Evolutionary conservation across 2,888 invertebrate genomes (phyloP).

Genomic region (Phlogophora meticulosa): DNA sequence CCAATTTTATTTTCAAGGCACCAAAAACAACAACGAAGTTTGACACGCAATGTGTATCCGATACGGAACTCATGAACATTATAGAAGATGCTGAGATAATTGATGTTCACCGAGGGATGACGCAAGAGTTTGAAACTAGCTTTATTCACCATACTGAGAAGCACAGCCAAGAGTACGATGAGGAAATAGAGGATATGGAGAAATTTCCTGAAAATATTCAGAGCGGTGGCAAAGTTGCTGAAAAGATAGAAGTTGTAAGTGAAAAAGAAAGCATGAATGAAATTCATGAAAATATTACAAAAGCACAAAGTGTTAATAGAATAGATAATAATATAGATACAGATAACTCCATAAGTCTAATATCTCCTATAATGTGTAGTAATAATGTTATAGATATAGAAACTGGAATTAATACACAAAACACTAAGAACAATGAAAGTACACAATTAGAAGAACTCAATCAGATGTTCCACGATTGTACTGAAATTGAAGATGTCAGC

Average conservation of each 20-base stretch:
- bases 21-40: slow-evolving; percentile 71
- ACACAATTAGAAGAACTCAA: slow-evolving; percentile 19
- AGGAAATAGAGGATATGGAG: neutral
- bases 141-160: slow-evolving; percentile 56
- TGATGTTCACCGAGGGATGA: slow-evolving; percentile 71
- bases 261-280: slow-evolving; percentile 5
- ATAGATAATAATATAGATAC: slow-evolving; percentile 14
- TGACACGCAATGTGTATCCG: slow-evolving; percentile 82
- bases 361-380: slow-evolving; percentile 52
- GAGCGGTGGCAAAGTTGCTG: neutral
- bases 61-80: slow-evolving; percentile 82
- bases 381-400: slow-evolving; percentile 28
- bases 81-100: slow-evolving; percentile 80
- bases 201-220: neutral
- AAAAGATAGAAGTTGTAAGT: neutral
- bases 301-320: neutral
- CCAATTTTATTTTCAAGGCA: slow-evolving; percentile 64
- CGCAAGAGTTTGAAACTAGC: slow-evolving; percentile 78
- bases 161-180: neutral
- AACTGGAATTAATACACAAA: neutral
- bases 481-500: slow-evolving; percentile 22
- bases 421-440: neutral
- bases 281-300: slow-evolving; percentile 11
- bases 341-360: slow-evolving; percentile 24
- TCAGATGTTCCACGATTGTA: slow-evolving; percentile 38